Evolutionary conservation across 2,113 vertebrate species (phyloP).

Genomic region (Mobula birostris): DNA sequence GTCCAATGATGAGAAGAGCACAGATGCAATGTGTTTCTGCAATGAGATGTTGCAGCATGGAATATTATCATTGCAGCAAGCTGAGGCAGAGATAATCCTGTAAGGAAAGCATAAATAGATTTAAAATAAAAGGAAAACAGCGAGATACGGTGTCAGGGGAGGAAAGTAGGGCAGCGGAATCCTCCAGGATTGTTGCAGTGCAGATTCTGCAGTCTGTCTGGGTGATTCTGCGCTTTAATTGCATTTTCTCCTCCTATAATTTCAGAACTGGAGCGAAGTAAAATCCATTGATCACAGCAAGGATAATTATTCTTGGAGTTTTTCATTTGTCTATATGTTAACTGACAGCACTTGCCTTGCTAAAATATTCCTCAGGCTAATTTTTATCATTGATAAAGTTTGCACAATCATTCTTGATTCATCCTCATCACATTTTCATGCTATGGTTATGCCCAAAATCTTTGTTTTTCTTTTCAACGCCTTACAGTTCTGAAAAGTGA

Average conservation of each 20-base stretch:
- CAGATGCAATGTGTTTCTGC: background rate
- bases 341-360: background rate
- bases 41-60: background rate
- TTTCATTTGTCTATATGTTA: background rate
- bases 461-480: too few species aligned
- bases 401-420: background rate
- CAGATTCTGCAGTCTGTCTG: background rate
- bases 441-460: background rate
- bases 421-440: background rate
- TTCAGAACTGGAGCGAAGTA: background rate
- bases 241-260: background rate
- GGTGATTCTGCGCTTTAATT: background rate
- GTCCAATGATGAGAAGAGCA: background rate
- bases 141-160: background rate
- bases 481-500: background rate
- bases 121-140: background rate
- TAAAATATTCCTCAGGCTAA: background rate
- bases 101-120: background rate
- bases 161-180: background rate
- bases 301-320: background rate
- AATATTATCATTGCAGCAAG: background rate
- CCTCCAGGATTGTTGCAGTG: background rate
- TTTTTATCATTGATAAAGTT: background rate
- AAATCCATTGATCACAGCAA: background rate
- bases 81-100: background rate